Conservation (phyloP, 2,113 vertebrate genomes). For the Aspiorhynchus laticeps region DNA sequence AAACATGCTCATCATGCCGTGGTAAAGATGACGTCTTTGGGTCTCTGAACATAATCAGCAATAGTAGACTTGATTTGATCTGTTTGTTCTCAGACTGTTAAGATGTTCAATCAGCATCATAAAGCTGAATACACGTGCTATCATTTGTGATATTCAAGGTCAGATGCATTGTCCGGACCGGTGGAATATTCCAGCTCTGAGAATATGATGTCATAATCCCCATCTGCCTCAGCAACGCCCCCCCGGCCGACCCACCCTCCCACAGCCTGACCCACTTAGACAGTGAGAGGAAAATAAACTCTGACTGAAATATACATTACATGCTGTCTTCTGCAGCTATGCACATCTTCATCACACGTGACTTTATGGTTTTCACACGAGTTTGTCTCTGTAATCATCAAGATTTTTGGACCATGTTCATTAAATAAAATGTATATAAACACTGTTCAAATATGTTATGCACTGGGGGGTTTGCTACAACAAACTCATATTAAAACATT, state of each 20-base stretch:
- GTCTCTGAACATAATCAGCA: background rate
- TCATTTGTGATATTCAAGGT: slow-evolving; percentile 46
- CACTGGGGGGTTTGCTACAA: background rate
- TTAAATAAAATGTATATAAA: slow-evolving; percentile 31
- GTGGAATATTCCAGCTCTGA: slow-evolving; percentile 45
- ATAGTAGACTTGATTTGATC: background rate
- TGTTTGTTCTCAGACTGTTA: slow-evolving; percentile 3
- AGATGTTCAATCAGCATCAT: slow-evolving; percentile 7
- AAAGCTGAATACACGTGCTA: background rate
- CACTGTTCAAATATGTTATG: background rate
- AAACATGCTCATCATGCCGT: background rate
- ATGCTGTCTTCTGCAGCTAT: slow-evolving; percentile 3
- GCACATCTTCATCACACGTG: background rate
- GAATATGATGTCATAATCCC: slow-evolving; percentile 53
- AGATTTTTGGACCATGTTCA: background rate
- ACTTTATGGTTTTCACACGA: background rate
- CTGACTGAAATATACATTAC: slow-evolving; percentile 26
- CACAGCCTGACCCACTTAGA: slow-evolving; percentile 68
- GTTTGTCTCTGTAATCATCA: slow-evolving; percentile 13
- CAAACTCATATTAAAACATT: background rate
- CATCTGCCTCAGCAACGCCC: slow-evolving; percentile 54
- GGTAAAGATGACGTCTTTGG: background rate
- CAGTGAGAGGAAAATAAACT: background rate
- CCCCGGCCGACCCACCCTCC: slow-evolving; percentile 39
- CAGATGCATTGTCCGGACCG: slow-evolving; percentile 3